Evolutionary conservation across 1,140 invertebrate genomes (phyloP).

Genomic region (Saxidomus purpurata): DNA sequence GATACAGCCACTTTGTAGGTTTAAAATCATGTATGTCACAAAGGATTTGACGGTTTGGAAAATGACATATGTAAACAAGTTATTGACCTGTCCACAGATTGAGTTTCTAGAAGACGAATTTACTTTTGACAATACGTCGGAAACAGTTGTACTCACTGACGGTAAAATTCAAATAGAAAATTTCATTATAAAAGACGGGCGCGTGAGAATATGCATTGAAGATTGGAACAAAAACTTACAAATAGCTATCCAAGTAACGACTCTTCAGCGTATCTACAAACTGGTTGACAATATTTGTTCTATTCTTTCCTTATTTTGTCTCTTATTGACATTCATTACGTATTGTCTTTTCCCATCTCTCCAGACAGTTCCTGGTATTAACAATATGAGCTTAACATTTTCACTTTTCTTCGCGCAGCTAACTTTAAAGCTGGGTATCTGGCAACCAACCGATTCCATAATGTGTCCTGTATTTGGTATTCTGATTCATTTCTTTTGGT

Average conservation of each 20-base stretch:
- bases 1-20: neutral
- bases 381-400: constrained; percentile 85
- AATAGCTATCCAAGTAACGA: neutral
- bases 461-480: constrained; percentile 89
- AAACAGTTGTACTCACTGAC: neutral
- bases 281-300: constrained; percentile 71
- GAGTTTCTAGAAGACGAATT: neutral
- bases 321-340: constrained; percentile 84
- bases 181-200: neutral
- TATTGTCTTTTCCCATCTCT: constrained; percentile 84
- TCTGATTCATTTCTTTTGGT: constrained; percentile 95
- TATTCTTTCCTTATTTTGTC: constrained; percentile 84
- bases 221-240: neutral
- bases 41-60: neutral
- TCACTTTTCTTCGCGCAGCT: constrained; percentile 86
- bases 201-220: neutral
- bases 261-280: neutral
- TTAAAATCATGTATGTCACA: too few relatives aligned
- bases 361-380: constrained; percentile 86
- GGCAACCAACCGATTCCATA: neutral
- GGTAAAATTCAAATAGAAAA: neutral
- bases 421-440: constrained; percentile 83
- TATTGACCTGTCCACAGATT: constrained; percentile 15
- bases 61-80: neutral
- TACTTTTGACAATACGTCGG: neutral